phyloP scores from a whole-genome alignment of 2,888 invertebrate species.

The Lithophane leautieri region DNA sequence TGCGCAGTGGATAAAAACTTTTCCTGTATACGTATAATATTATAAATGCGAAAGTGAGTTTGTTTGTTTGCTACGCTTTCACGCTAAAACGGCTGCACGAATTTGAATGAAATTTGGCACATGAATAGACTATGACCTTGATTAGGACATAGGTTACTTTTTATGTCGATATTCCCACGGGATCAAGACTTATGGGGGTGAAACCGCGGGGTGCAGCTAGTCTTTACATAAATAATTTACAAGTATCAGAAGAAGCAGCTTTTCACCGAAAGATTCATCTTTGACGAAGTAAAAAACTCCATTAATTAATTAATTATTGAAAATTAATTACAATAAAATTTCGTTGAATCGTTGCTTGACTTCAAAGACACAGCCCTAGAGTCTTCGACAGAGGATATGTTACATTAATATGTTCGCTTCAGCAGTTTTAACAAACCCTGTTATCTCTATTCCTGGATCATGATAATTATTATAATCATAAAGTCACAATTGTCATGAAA shows the following conservation, averaged over 20 bases:
- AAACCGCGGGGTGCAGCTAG: too few species aligned
- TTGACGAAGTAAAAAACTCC: neutral
- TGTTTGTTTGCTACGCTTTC: too few species aligned
- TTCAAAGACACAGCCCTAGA: constrained; percentile 7
- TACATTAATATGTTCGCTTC: neutral
- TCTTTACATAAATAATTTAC: too few species aligned
- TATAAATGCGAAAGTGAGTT: too few species aligned
- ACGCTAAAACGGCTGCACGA: too few species aligned
- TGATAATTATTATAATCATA: constrained; percentile 35
- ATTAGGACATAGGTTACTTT: too few species aligned
- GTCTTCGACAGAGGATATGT: neutral
- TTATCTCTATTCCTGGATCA: constrained; percentile 6
- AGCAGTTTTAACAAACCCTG: constrained; percentile 10
- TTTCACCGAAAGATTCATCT: neutral
- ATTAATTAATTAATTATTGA: neutral
- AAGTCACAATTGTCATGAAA: constrained; percentile 32
- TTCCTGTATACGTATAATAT: too few species aligned
- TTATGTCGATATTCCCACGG: too few species aligned
- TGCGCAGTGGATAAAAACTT: too few species aligned
- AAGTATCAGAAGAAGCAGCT: neutral
- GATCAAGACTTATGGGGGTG: too few species aligned
- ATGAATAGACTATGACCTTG: too few species aligned
- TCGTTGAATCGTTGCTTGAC: constrained; percentile 14
- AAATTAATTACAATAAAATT: neutral
- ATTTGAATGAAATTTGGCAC: too few species aligned